Evolutionary conservation across 2,113 vertebrate genomes (phyloP).

Genomic region (Clarias batrachus): DNA sequence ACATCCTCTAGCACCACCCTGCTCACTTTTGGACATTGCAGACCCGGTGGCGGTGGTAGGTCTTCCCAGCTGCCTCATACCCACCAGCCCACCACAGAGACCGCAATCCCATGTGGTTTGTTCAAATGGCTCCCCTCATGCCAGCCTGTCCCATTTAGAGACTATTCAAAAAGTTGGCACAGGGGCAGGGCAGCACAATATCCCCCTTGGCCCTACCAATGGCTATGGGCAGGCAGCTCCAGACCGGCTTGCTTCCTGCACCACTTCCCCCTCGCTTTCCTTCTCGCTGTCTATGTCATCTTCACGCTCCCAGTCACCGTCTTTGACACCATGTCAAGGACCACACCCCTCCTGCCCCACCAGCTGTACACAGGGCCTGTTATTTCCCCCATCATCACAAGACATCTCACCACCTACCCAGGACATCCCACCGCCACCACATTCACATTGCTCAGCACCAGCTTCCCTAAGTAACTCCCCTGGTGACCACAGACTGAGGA

Average conservation of each 20-base stretch:
- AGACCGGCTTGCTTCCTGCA: constrained; percentile 58
- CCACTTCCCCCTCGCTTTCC: constrained; percentile 66
- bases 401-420: constrained; percentile 60
- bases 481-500: constrained; percentile 50
- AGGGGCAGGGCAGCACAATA: not conserved
- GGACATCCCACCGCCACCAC: constrained; percentile 53
- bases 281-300: constrained; percentile 69
- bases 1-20: constrained; percentile 29
- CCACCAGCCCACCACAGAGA: constrained; percentile 55
- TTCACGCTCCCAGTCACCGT: constrained; percentile 56
- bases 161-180: constrained; percentile 41
- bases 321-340: constrained; percentile 66
- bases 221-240: constrained; percentile 56
- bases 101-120: constrained; percentile 40
- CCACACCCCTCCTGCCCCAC: constrained; percentile 58
- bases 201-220: constrained; percentile 48
- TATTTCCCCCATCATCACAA: constrained; percentile 58
- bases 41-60: constrained; percentile 57
- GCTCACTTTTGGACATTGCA: constrained; percentile 65
- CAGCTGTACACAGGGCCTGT: constrained; percentile 54
- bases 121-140: constrained; percentile 27
- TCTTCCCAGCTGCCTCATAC: constrained; percentile 68
- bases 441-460: constrained; percentile 69
- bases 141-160: constrained; percentile 19
- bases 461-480: constrained; percentile 69